phyloP scores from a whole-genome alignment of 37 sponge, comb jelly and placozoan species.

The Aphrocallistes beatrix region DNA sequence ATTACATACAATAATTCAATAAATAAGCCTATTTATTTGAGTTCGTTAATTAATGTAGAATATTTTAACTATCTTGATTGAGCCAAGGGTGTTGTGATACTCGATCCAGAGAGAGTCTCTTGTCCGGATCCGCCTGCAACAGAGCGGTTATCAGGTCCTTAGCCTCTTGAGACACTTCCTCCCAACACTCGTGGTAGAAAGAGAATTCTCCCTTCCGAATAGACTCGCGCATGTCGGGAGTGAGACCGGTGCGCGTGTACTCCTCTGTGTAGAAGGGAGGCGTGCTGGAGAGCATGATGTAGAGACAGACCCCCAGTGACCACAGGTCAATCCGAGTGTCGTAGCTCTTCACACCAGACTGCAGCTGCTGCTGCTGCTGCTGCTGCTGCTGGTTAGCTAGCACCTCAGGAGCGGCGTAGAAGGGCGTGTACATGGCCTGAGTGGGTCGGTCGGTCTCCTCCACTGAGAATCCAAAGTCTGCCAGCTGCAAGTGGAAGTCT shows the following conservation, averaged over 20 bases:
- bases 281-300: background rate
- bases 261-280: background rate
- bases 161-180: background rate
- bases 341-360: background rate
- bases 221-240: background rate
- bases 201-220: background rate
- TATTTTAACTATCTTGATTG: too few relatives aligned
- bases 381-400: background rate
- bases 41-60: too few relatives aligned
- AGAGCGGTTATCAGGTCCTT: background rate
- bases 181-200: slow-evolving; percentile 18
- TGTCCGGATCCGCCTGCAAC: background rate
- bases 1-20: too few relatives aligned
- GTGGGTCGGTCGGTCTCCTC: background rate
- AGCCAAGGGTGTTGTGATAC: background rate
- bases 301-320: background rate
- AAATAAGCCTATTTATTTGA: too few relatives aligned
- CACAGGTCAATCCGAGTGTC: slow-evolving; percentile 10
- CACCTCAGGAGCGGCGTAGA: background rate
- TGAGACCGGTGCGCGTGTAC: background rate
- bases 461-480: slow-evolving; percentile 4
- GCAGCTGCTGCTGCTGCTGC: background rate
- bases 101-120: slow-evolving; percentile 1
- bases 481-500: slow-evolving; percentile 3
- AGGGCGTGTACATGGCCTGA: slow-evolving; percentile 3